Evolutionary conservation across 2,888 invertebrate genomes (phyloP).

Genomic region (Hyppa rectilinea): DNA sequence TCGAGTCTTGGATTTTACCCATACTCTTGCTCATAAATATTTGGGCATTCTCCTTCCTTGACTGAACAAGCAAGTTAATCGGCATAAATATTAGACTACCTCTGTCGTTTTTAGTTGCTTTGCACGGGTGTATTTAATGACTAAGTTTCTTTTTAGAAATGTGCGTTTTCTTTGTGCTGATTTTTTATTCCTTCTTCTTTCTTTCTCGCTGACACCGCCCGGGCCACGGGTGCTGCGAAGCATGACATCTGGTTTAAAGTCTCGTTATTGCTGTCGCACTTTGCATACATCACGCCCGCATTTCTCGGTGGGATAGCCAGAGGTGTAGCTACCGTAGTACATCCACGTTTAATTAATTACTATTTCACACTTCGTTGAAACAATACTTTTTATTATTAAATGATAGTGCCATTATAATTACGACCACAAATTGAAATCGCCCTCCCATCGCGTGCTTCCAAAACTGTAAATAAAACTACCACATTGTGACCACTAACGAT

Average conservation of each 20-base stretch:
- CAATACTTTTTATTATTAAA: conserved; percentile 35
- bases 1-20: too few relatives aligned
- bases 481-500: conserved; percentile 44
- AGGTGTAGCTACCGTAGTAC: too few relatives aligned
- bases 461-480: conserved; percentile 36
- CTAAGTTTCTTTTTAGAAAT: too few relatives aligned
- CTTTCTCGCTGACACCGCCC: too few relatives aligned
- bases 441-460: conserved; percentile 44
- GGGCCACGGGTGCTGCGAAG: background rate
- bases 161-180: too few relatives aligned
- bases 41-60: too few relatives aligned
- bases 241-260: background rate
- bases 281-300: background rate
- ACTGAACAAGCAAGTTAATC: background rate
- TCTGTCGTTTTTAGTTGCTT: too few relatives aligned
- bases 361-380: conserved; percentile 22
- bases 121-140: too few relatives aligned
- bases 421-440: conserved; percentile 47
- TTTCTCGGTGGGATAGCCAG: background rate
- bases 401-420: conserved; percentile 29
- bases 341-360: conserved; percentile 23
- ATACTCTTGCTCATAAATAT: too few relatives aligned
- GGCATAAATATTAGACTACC: background rate
- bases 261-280: background rate
- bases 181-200: too few relatives aligned